A percentile compares a stretch with the other conserved stretches of the same genome.
phyloP scores from a whole-genome alignment of 1,140 invertebrate genomes.

The Pseudomyrmex cubaensis region DNA sequence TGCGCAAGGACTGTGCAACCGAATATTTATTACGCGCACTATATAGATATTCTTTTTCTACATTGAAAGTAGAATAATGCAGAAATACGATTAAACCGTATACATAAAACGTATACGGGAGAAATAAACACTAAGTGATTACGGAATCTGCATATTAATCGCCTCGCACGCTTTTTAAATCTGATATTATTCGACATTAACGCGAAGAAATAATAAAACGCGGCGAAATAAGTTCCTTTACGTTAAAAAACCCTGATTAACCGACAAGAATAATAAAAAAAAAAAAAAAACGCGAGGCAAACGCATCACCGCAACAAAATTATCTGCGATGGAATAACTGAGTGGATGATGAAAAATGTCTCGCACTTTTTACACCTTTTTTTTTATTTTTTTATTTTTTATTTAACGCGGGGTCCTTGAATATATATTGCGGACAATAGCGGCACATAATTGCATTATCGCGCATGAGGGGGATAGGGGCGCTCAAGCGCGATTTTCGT shows the following conservation, averaged over 20 bases:
- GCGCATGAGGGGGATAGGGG: conserved; percentile 20
- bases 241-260: too few species aligned
- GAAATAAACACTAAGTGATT: background rate
- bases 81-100: background rate
- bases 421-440: conserved; percentile 6
- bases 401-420: background rate
- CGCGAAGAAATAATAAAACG: too few species aligned
- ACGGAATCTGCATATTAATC: background rate
- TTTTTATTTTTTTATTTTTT: too few species aligned
- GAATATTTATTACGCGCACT: too few species aligned
- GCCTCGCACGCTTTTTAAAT: background rate
- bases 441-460: conserved; percentile 45
- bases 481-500: conserved; percentile 35
- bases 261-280: too few species aligned
- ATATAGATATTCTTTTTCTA: background rate
- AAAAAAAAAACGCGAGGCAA: too few species aligned
- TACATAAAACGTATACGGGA: too few species aligned
- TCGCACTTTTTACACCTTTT: background rate
- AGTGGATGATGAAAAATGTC: background rate
- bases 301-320: background rate
- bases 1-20: background rate
- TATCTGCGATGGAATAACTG: too few species aligned
- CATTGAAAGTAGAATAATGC: background rate
- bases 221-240: too few species aligned
- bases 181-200: background rate